Evolutionary conservation across 2,888 invertebrate species (phyloP).

Genomic region (Apamea crenata): DNA sequence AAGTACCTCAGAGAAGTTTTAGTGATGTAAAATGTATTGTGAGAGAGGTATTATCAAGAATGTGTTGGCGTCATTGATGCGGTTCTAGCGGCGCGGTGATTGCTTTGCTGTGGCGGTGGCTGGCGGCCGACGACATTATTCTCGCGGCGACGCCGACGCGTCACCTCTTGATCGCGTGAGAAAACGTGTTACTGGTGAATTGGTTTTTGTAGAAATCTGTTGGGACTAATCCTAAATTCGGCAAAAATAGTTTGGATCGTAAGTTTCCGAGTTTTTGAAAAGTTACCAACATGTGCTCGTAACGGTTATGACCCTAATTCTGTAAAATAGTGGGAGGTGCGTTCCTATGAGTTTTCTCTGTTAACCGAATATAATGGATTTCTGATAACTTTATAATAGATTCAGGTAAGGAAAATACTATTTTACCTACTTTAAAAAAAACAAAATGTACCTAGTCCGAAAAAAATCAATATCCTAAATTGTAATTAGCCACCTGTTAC

Average conservation of each 20-base stretch:
- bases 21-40: conserved; percentile 45
- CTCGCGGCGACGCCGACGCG: conserved; percentile 84
- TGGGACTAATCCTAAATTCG: conserved; percentile 42
- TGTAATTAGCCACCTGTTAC: conserved; percentile 40
- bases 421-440: neutral
- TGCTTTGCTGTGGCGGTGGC: conserved; percentile 78
- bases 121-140: conserved; percentile 82
- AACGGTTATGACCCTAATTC: conserved; percentile 67
- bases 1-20: conserved; percentile 63
- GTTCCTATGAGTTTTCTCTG: conserved; percentile 18
- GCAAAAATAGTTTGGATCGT: conserved; percentile 32
- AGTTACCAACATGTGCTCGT: conserved; percentile 65
- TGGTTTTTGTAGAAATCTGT: conserved; percentile 81
- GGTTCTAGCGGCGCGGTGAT: conserved; percentile 77
- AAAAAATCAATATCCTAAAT: conserved; percentile 29
- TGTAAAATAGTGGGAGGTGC: conserved; percentile 49
- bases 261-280: conserved; percentile 50
- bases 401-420: conserved; percentile 42
- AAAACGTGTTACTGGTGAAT: conserved; percentile 80
- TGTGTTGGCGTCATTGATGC: conserved; percentile 84
- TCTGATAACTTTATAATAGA: neutral
- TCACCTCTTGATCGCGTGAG: conserved; percentile 82
- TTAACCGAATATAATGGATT: conserved; percentile 23
- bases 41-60: conserved; percentile 69
- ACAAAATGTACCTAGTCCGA: neutral